phyloP scores from a whole-genome alignment of 2,113 vertebrate species.

The Amphiprion percula region DNA sequence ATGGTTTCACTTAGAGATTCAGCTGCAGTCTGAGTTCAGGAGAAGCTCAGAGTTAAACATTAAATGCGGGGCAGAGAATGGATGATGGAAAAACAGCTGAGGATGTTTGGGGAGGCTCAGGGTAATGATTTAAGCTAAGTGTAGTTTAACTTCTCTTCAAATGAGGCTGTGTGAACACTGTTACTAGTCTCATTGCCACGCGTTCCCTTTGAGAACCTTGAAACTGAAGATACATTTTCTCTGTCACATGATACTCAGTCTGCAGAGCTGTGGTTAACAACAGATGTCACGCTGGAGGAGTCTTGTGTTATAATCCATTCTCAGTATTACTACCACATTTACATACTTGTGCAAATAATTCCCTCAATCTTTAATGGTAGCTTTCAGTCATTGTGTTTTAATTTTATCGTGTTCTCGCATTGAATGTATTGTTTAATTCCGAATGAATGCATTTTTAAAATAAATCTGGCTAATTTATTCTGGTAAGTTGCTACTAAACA shows the following conservation, averaged over 20 bases:
- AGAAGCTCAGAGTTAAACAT: conserved; percentile 36
- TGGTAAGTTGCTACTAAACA: too few relatives aligned
- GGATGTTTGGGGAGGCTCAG: conserved; percentile 44
- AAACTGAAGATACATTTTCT: conserved; percentile 2
- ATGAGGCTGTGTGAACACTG: conserved; percentile 26
- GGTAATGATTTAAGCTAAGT: conserved; percentile 36
- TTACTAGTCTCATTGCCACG: background rate
- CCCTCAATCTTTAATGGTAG: background rate
- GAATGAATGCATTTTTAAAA: too few relatives aligned
- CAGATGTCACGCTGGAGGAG: background rate
- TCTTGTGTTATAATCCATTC: background rate
- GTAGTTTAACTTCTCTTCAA: conserved; percentile 51
- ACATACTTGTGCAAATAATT: background rate
- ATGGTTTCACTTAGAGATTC: background rate
- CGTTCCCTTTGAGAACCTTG: background rate
- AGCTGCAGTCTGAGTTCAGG: background rate
- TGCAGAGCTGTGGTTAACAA: conserved; percentile 11
- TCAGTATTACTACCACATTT: background rate
- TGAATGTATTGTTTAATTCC: background rate
- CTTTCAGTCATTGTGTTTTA: background rate
- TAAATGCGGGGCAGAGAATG: conserved; percentile 26
- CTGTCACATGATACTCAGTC: conserved; percentile 40
- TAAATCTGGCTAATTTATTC: too few relatives aligned
- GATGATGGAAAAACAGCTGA: background rate
- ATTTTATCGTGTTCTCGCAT: background rate